A percentile compares a stretch with the other conserved stretches of the same genome.
phyloP scores from a whole-genome alignment of 2,113 vertebrate species.

The Lamprotornis superbus region DNA sequence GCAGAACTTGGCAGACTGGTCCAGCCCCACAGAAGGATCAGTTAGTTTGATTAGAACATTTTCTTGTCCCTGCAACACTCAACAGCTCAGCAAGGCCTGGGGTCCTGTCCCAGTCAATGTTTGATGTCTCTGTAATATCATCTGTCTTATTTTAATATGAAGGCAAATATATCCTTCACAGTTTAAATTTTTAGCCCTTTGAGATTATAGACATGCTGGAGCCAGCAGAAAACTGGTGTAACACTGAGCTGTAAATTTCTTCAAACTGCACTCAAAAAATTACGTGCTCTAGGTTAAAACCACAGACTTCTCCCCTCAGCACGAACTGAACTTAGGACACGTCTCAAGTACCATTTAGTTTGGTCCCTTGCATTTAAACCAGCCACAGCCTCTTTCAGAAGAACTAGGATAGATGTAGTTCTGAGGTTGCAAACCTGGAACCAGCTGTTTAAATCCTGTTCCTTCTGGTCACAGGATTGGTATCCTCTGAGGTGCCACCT shows the following conservation, averaged over 20 bases:
- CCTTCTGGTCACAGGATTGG: not conserved
- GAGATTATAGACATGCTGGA: not conserved
- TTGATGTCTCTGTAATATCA: not conserved
- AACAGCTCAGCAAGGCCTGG: not conserved
- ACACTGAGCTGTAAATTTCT: not conserved
- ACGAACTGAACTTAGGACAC: not conserved
- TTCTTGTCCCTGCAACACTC: not conserved
- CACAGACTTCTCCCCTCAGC: not conserved
- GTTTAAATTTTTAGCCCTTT: not conserved
- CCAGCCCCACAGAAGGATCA: not conserved
- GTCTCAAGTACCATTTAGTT: not conserved
- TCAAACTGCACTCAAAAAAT: not conserved
- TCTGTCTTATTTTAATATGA: not conserved
- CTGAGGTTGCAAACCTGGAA: not conserved
- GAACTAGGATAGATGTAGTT: not conserved
- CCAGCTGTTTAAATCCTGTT: not conserved
- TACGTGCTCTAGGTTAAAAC: not conserved
- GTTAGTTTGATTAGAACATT: not conserved
- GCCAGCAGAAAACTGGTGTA: not conserved
- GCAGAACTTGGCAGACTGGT: not conserved
- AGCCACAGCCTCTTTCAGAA: not conserved
- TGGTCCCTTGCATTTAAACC: not conserved
- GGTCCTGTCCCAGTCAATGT: not conserved
- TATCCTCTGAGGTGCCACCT: accelerated
- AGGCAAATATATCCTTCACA: not conserved